Evolutionary conservation across 1,140 invertebrate species (phyloP).

Genomic region (Grapholita molesta): DNA sequence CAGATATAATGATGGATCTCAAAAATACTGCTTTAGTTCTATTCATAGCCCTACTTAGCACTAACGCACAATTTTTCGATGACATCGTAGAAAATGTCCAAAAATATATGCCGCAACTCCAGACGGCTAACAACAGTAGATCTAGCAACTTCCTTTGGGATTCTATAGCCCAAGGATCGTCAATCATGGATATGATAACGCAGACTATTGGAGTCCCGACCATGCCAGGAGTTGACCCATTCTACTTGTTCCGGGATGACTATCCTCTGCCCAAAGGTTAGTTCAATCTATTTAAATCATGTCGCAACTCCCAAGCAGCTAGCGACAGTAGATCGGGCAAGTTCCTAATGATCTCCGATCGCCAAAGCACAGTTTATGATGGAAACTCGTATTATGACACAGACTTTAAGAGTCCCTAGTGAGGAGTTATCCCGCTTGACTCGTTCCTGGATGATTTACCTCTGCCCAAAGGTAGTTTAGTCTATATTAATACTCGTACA

Average conservation of each 20-base stretch:
- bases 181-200: conserved; percentile 59
- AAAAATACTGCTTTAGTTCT: conserved; percentile 14
- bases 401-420: too few relatives aligned
- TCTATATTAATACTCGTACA: too few relatives aligned
- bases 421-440: too few relatives aligned
- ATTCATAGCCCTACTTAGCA: not conserved
- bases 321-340: too few relatives aligned
- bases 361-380: too few relatives aligned
- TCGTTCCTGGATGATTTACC: too few relatives aligned
- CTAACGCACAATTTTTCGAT: not conserved
- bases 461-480: too few relatives aligned
- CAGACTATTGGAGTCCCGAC: conserved; percentile 59
- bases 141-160: conserved; percentile 54
- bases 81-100: not conserved
- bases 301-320: too few relatives aligned
- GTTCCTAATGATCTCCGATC: too few relatives aligned
- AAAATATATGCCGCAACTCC: not conserved
- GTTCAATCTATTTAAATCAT: too few relatives aligned
- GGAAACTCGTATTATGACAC: too few relatives aligned
- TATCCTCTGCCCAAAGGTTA: conserved; percentile 66
- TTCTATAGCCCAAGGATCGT: conserved; percentile 26
- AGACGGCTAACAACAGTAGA: conserved; percentile 24
- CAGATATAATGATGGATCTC: not conserved
- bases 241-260: conserved; percentile 62
- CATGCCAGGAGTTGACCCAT: conserved; percentile 49